phyloP scores from a whole-genome alignment of 2,888 invertebrate species.

The Dromius quadrimaculatus region DNA sequence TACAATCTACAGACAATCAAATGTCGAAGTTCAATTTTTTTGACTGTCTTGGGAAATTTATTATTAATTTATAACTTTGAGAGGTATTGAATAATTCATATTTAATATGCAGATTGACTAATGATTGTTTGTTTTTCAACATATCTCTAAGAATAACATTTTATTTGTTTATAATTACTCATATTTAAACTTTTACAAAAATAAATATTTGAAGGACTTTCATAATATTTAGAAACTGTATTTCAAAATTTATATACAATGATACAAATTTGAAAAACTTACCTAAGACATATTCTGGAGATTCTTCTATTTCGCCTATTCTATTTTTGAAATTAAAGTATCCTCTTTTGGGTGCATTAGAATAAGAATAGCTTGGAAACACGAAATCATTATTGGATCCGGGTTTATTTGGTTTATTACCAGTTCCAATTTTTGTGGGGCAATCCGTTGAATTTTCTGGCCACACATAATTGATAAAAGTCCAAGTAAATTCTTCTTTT shows the following conservation, averaged over 20 bases:
- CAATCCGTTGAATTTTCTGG: slow-evolving; percentile 37
- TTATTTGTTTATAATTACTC: too few relatives aligned
- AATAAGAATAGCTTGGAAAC: slow-evolving; percentile 1
- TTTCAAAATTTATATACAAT: neutral
- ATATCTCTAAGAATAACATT: too few relatives aligned
- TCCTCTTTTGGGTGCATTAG: slow-evolving; percentile 35
- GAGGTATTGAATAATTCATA: neutral
- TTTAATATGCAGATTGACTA: neutral
- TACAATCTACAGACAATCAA: too few relatives aligned
- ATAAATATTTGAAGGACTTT: too few relatives aligned
- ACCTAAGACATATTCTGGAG: slow-evolving; percentile 42
- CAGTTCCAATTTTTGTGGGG: neutral
- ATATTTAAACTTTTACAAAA: too few relatives aligned
- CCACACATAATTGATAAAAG: slow-evolving; percentile 60
- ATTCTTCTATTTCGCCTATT: slow-evolving; percentile 32
- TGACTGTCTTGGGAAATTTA: slow-evolving; percentile 9
- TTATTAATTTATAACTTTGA: neutral
- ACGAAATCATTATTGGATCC: slow-evolving; percentile 21
- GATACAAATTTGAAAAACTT: neutral
- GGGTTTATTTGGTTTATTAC: neutral
- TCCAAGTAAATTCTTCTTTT: slow-evolving; percentile 64
- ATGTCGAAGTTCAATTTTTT: slow-evolving; percentile 13
- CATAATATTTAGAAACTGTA: too few relatives aligned
- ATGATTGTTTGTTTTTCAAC: too few relatives aligned
- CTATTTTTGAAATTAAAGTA: slow-evolving; percentile 27